Conservation (phyloP, 2,888 invertebrate species). For the Psylliodes chrysocephalus region DNA sequence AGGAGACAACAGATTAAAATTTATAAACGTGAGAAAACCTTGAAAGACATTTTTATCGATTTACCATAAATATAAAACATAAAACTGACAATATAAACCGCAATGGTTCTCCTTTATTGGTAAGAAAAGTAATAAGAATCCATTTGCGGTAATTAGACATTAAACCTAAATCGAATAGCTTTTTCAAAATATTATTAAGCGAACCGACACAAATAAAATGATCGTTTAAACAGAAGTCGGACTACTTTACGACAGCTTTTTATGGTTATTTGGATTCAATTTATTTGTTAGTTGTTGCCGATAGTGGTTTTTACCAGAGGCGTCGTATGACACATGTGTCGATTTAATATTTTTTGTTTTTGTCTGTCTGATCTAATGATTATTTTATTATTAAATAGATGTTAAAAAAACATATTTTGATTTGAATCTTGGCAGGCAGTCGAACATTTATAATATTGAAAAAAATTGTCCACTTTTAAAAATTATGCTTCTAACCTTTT, state of each 20-base stretch:
- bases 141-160: slow-evolving; percentile 27
- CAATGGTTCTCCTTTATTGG: slow-evolving; percentile 23
- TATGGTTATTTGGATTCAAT: slow-evolving; percentile 15
- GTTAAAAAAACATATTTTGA: too few relatives aligned
- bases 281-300: neutral
- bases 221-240: slow-evolving; percentile 20
- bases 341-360: too few relatives aligned
- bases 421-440: too few relatives aligned
- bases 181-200: slow-evolving; percentile 20
- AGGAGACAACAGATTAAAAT: neutral
- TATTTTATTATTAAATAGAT: too few relatives aligned
- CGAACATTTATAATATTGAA: too few relatives aligned
- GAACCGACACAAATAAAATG: slow-evolving; percentile 15
- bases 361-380: too few relatives aligned
- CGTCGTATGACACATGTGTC: too few relatives aligned
- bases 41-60: neutral
- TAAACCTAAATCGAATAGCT: slow-evolving; percentile 17
- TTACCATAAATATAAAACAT: slow-evolving; percentile 17
- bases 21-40: slow-evolving; percentile 2
- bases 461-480: too few relatives aligned
- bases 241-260: slow-evolving; percentile 23
- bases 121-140: slow-evolving; percentile 17
- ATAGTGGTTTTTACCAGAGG: neutral
- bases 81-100: slow-evolving; percentile 21
- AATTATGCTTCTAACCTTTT: too few relatives aligned